phyloP scores from a whole-genome alignment of 2,888 invertebrate genomes.

The Mellilla xanthometata region DNA sequence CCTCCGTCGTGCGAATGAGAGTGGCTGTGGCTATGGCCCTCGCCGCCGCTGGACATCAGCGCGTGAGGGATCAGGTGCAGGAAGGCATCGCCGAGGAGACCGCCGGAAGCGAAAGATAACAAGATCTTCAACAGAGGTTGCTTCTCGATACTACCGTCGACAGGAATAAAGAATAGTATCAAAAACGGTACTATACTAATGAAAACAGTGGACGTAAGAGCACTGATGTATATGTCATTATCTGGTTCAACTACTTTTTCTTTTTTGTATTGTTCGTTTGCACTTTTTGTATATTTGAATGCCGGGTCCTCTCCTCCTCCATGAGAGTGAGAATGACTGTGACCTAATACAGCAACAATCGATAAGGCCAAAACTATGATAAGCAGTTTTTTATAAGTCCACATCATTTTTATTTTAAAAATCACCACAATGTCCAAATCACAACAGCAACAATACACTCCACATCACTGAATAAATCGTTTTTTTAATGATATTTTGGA shows the following conservation, averaged over 20 bases:
- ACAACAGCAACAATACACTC: neutral
- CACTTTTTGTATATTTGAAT: constrained; percentile 92
- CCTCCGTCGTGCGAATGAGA: constrained; percentile 78
- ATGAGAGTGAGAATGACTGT: constrained; percentile 73
- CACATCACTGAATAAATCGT: constrained; percentile 15
- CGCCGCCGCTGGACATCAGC: constrained; percentile 60
- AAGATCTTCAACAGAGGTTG: constrained; percentile 94
- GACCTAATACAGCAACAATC: constrained; percentile 51
- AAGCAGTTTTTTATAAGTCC: constrained; percentile 36
- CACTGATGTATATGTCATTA: constrained; percentile 87
- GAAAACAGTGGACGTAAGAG: constrained; percentile 94
- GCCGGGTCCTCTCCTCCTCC: constrained; percentile 82
- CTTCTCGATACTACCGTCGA: constrained; percentile 92
- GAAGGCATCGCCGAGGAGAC: constrained; percentile 98
- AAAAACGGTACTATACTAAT: constrained; percentile 98
- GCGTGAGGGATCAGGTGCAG: constrained; percentile 99
- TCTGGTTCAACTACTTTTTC: constrained; percentile 52
- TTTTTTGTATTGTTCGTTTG: constrained; percentile 71
- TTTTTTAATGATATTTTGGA: neutral
- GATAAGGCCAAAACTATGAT: constrained; percentile 40
- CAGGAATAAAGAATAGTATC: constrained; percentile 95
- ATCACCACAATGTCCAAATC: no score
- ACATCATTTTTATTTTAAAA: constrained; percentile 36
- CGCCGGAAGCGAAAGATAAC: constrained; percentile 96
- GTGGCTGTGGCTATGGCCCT: constrained; percentile 76